Evolutionary conservation across 2,888 invertebrate species (phyloP).

Genomic region (Frankliniella fusca): DNA sequence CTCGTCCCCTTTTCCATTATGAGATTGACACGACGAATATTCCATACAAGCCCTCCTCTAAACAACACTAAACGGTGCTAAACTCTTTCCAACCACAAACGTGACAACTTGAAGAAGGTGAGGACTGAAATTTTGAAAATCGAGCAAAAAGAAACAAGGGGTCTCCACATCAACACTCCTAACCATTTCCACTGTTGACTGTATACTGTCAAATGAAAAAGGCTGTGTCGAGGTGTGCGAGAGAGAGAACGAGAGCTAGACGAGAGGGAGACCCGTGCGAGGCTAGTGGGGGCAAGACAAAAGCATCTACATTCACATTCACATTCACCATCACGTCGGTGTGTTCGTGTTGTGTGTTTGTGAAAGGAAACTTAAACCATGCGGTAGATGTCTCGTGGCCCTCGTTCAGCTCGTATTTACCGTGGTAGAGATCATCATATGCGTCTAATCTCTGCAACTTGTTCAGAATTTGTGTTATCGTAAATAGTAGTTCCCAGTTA

Average conservation of each 20-base stretch:
- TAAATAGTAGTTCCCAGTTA: background rate
- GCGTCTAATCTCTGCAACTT: no score
- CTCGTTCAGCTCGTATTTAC: no score
- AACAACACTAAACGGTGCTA: background rate
- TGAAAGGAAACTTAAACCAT: no score
- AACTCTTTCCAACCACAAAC: background rate
- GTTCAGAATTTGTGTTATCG: background rate
- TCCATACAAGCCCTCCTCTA: background rate
- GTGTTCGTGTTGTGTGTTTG: no score
- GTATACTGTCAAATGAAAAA: background rate
- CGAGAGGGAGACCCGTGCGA: no score
- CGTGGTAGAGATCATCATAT: no score
- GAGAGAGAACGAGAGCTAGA: no score
- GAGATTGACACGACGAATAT: background rate
- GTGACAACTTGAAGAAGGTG: background rate
- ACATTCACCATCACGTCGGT: no score
- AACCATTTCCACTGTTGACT: conserved; percentile 22
- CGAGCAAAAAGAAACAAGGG: background rate
- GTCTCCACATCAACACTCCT: background rate
- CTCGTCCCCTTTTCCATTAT: conserved; percentile 1
- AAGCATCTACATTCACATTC: no score
- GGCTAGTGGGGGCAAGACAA: no score
- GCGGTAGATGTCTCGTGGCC: no score
- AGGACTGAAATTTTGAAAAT: background rate
- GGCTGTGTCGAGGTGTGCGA: no score